phyloP scores from a whole-genome alignment of 1,140 invertebrate genomes.

The Bombus consobrinus region DNA sequence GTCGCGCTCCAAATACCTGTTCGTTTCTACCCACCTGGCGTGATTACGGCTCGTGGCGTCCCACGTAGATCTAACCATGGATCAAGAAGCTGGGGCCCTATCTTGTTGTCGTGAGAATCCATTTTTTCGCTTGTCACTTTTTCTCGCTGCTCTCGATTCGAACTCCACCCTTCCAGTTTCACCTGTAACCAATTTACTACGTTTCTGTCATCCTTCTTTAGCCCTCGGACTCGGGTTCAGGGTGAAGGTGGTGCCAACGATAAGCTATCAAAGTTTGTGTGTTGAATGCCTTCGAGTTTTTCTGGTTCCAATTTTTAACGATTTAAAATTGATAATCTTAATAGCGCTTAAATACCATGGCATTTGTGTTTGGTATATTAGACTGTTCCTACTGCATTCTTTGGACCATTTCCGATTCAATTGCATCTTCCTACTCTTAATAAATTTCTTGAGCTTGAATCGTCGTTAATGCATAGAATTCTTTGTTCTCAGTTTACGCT shows the following conservation, averaged over 20 bases:
- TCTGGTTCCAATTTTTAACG: background rate
- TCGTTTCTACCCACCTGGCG: conserved; percentile 66
- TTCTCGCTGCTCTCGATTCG: conserved; percentile 40
- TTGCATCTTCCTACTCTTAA: no score
- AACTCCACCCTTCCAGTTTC: background rate
- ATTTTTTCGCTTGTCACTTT: conserved; percentile 40
- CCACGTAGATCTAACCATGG: conserved; percentile 62
- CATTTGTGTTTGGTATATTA: no score
- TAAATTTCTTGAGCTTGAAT: no score
- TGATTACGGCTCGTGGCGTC: conserved; percentile 62
- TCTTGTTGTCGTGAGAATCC: conserved; percentile 55
- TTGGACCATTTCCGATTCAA: no score
- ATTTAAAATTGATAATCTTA: background rate
- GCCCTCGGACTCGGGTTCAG: background rate
- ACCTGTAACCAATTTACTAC: background rate
- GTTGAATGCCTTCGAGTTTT: background rate
- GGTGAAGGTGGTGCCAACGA: background rate
- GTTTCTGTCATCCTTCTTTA: background rate
- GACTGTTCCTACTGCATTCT: no score
- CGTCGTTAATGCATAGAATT: no score
- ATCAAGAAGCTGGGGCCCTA: conserved; percentile 40
- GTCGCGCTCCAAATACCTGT: conserved; percentile 70
- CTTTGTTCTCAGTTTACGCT: no score
- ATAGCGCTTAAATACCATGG: background rate
- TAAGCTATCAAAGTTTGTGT: background rate